Conservation (phyloP, 2,888 invertebrate genomes). For the Scaeva pyrastri region DNA sequence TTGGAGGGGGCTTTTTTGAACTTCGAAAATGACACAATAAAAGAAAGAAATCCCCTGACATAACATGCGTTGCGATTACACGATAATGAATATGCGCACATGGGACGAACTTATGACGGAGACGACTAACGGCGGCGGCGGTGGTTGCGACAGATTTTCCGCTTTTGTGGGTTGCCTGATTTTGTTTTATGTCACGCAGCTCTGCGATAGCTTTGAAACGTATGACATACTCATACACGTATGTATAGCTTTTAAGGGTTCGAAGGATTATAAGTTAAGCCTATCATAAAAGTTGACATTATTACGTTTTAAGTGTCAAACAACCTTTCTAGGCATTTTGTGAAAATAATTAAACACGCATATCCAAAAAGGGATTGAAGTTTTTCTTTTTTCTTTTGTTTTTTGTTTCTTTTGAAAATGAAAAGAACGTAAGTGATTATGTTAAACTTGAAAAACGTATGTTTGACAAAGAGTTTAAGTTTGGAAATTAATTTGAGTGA, state of each 20-base stretch:
- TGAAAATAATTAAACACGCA: conserved; percentile 46
- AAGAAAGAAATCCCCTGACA: conserved; percentile 50
- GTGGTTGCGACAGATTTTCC: not conserved
- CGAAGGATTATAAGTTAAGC: conserved; percentile 37
- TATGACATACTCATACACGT: not conserved
- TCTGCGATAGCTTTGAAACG: not conserved
- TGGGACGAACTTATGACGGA: not conserved
- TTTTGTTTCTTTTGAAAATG: not conserved
- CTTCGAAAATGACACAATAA: conserved; percentile 56
- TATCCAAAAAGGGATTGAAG: not conserved
- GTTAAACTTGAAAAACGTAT: not conserved
- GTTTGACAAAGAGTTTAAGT: not conserved
- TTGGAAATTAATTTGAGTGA: not conserved
- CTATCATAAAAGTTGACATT: conserved; percentile 42
- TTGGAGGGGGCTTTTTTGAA: not conserved
- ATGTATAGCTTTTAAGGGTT: not conserved
- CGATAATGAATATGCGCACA: conserved; percentile 31
- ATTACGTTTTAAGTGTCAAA: conserved; percentile 52
- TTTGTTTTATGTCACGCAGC: conserved; percentile 34
- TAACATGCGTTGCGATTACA: conserved; percentile 46
- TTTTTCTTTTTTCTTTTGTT: not conserved
- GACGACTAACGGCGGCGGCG: not conserved
- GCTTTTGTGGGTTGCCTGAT: conserved; percentile 27
- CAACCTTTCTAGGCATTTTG: conserved; percentile 23
- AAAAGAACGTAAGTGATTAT: not conserved